Conservation (phyloP, 2,113 vertebrate genomes). For the Lampris incognitus region DNA sequence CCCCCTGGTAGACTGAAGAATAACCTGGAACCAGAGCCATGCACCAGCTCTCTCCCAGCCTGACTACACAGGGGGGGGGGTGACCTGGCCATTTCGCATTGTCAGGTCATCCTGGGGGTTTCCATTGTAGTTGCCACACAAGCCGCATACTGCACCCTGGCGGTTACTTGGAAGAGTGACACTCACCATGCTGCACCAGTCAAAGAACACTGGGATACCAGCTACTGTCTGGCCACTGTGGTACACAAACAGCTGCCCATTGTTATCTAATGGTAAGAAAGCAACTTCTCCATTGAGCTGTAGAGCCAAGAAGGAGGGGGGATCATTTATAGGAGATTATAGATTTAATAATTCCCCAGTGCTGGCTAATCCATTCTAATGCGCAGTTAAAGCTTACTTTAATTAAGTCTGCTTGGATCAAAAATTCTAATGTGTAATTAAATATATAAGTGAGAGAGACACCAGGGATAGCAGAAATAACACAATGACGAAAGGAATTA, state of each 20-base stretch:
- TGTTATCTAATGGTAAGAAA: conserved; percentile 66
- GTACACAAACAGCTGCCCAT: conserved; percentile 55
- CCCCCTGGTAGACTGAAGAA: conserved; percentile 61
- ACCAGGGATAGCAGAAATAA: conserved; percentile 55
- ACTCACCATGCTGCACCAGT: conserved; percentile 58
- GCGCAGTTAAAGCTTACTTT: conserved; percentile 61
- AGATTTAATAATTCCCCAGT: conserved; percentile 63
- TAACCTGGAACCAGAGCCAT: conserved; percentile 53
- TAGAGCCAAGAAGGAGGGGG: conserved; percentile 36
- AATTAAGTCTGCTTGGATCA: conserved; percentile 64
- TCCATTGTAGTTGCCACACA: conserved; percentile 76
- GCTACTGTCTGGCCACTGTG: conserved; percentile 62
- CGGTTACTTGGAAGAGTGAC: conserved; percentile 69
- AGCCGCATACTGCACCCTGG: conserved; percentile 61
- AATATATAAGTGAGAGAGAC: conserved; percentile 54
- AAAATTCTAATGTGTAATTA: conserved; percentile 67
- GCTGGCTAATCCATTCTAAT: conserved; percentile 68
- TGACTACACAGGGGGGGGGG: conserved; percentile 25
- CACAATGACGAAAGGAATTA: conserved; percentile 55
- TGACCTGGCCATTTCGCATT: conserved; percentile 43
- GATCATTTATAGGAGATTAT: conserved; percentile 63
- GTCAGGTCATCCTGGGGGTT: conserved; percentile 64
- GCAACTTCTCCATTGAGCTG: conserved; percentile 67
- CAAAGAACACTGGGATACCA: conserved; percentile 74
- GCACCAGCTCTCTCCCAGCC: conserved; percentile 69